phyloP scores from a whole-genome alignment of 2,888 invertebrate genomes.

The Junonia oenone region DNA sequence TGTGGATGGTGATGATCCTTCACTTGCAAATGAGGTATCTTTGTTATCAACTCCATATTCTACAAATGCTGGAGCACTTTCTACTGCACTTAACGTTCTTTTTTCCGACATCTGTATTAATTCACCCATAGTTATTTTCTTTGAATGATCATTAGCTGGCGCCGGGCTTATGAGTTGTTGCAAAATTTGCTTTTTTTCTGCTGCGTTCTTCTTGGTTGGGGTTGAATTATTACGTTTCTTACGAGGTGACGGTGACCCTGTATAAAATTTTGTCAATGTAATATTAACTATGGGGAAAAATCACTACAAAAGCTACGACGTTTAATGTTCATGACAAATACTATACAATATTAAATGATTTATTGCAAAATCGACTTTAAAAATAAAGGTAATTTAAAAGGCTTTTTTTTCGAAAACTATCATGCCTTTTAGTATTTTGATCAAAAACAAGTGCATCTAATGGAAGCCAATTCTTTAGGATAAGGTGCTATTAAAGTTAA shows the following conservation, averaged over 20 bases:
- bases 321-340: constrained; percentile 43
- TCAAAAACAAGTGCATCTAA: constrained; percentile 50
- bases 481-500: constrained; percentile 38
- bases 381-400: constrained; percentile 30
- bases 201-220: constrained; percentile 86
- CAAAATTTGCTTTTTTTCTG: constrained; percentile 88
- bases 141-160: constrained; percentile 79
- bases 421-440: constrained; percentile 48
- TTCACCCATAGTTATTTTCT: constrained; percentile 85
- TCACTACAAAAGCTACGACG: constrained; percentile 55
- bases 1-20: constrained; percentile 70
- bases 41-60: constrained; percentile 72
- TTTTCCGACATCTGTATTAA: constrained; percentile 86
- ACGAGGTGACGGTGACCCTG: constrained; percentile 88
- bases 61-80: constrained; percentile 71
- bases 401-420: constrained; percentile 31
- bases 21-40: constrained; percentile 82
- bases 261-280: constrained; percentile 36
- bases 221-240: constrained; percentile 90
- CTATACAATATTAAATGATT: constrained; percentile 44
- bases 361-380: constrained; percentile 34
- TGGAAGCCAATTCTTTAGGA: constrained; percentile 68
- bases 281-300: constrained; percentile 27
- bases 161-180: constrained; percentile 88
- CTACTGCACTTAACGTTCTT: constrained; percentile 65